Base-by-base conservation (phyloP, 2,888 invertebrate genomes). In the Drosophila formosana region DNA sequence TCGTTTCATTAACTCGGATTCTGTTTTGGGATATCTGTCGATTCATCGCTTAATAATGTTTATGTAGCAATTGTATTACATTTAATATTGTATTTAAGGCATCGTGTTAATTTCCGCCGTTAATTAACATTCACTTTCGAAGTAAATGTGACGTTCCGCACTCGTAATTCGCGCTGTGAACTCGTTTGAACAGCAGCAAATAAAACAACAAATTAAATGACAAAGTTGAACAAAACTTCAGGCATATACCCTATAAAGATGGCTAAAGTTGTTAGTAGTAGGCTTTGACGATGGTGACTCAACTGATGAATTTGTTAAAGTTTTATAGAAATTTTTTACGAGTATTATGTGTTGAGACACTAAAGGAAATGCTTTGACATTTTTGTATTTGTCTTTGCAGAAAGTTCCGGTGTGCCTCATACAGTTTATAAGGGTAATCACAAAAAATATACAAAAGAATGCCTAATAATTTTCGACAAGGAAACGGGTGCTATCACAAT, bases 341-440 rank as follows among this genome's bases (percentile, higher is more conserved):
- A 7, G 11, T 28, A 53, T 41, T 18, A 2, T 11, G 6, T 18
- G n/a, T 11, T 45, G 23, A 55, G 11, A 45, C 55, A 55, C 7
- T 6, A 39, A 23, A n/a, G 13, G 7, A 9, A 51, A 4, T n/a
- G 23, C 26, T 23, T 28, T 26, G 18, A 30, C 28, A n/a, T 58
- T 43, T 52, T 43, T 34, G 18, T 18, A 2, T 26, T 30, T 63
- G 37, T 18, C 25, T 74, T 52, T 90, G 3, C 90, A 95, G 98
- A 98, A 93, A 97, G 97, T 77, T 96, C 97, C 77, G 98, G 97
- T 53, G 96, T 96, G 72, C 96, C 96, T 66, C 96, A 97, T 91
- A 98, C 98, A 64, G 96, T 98, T 83, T 99, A 98, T 93, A 98
- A 97, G 93, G 99, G 99, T 72, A 97, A 97, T 89, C 97, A 98